Evolutionary conservation across 2,113 vertebrate genomes (phyloP).

Genomic region (Caranx ignobilis): DNA sequence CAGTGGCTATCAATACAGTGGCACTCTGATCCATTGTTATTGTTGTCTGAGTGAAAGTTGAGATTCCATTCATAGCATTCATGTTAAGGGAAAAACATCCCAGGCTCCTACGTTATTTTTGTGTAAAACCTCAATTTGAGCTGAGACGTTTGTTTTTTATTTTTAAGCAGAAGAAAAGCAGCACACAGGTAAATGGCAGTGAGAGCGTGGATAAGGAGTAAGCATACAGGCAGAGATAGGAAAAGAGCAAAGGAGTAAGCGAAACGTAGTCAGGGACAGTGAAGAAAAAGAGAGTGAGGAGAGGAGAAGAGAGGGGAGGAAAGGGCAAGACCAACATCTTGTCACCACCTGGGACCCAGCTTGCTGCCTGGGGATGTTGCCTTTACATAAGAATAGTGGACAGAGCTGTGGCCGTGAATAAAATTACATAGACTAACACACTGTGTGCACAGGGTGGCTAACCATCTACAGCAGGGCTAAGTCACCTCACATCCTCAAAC

Average conservation of each 20-base stretch:
- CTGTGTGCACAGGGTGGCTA: constrained; percentile 4
- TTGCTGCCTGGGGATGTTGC: constrained; percentile 63
- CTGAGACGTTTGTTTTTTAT: neutral
- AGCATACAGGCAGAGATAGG: neutral
- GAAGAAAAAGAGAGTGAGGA: constrained; percentile 13
- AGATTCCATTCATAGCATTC: constrained; percentile 50
- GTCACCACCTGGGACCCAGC: constrained; percentile 76
- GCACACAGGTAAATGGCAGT: neutral
- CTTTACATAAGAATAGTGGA: constrained; percentile 70
- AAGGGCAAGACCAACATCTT: constrained; percentile 71
- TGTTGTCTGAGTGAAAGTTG: constrained; percentile 21
- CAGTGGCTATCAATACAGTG: constrained; percentile 26
- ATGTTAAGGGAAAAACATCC: constrained; percentile 11
- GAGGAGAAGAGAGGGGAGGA: constrained; percentile 16
- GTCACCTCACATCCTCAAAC: neutral
- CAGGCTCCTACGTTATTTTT: neutral
- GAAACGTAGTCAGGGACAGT: neutral
- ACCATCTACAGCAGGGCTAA: constrained; percentile 28
- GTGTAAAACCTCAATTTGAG: constrained; percentile 5
- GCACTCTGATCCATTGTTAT: constrained; percentile 20
- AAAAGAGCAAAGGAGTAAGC: constrained; percentile 20
- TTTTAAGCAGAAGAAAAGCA: neutral
- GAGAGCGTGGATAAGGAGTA: neutral
- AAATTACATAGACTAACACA: constrained; percentile 43
- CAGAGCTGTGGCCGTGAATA: constrained; percentile 42